Base-by-base conservation (phyloP, 2,113 vertebrate genomes). In the Mastomys coucha region DNA sequence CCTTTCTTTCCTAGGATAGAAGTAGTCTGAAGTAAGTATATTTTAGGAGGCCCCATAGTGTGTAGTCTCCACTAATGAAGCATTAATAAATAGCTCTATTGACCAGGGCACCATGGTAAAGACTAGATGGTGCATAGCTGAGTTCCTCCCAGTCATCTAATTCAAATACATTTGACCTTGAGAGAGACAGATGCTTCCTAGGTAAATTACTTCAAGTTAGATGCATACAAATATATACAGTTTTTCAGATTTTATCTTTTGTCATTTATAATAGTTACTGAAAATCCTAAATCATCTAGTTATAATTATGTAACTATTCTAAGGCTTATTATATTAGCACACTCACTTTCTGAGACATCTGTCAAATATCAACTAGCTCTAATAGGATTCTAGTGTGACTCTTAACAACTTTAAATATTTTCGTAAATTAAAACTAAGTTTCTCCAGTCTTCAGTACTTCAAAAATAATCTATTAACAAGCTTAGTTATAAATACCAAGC, bases 371-470 rank as follows among this genome's bases (percentile, higher is more conserved):
- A 76, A 81, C 14, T 94, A 69, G 33, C 20, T 10, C 49, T n/a
- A 60, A 91, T 22, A 92, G 33, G 12, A 93, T 91, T 94, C n/a
- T 84, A 22, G n/a, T 89, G 16, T 75, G 75, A 88, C 51, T 95
- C 49, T 42, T 75, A 96, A 86, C 33, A 91, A 96, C 89, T 95
- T 97, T 24, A 95, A 97, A 36, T 95, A 91, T 95, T 91, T 65
- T 96, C 39, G 56, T 67, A 82, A 81, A 75, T 86, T 97, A 93
- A 97, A 93, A 94, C 65, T 95, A 78, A 78, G 91, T 87, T 94
- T 93, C 72, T 87, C 81, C 84, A 89, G 39, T 73, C 69, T 72
- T 80, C 31, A 72, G 2, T 93, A 67, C 36, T 69, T 93, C 93
- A 86, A 94, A 94, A 96, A 88, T 88, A 86, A 95, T 63, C 56